Evolutionary conservation across 1,140 invertebrate genomes (phyloP), one percentile per base, ranked within the genome.

Genomic region (Drosophila dunni): DNA sequence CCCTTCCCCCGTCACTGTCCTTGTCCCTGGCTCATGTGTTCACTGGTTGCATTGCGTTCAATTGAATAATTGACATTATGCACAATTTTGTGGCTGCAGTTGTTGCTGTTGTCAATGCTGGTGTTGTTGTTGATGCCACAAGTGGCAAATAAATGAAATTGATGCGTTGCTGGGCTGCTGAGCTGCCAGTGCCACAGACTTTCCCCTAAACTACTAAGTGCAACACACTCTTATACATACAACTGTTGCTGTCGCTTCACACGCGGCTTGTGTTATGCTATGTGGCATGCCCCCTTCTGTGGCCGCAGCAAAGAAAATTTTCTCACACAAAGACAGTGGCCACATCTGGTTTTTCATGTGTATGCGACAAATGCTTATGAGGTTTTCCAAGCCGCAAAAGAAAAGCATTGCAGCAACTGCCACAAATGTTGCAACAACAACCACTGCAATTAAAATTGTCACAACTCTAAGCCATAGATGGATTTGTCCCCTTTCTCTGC

Each of bases 111-210:
- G 67, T 36, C 24, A 29, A 29, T 29, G 24, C 24, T n/a, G 50
- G 4, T 17, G 51, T 54, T 40, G 36, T 40, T 77, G 75, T 33
- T 11, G 24, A 42, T 73, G 81, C 84, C 84, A 89, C 84, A 89
- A 89, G 84, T 89, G 84, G 84, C 84, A 89, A 78, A 89, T 89
- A 89, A 89, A 89, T 89, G 84, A 79, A 89, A 89, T 89, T 83
- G 84, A 89, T 89, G 84, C 84, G 71, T 67, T 89, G 45, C 60
- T 48, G 54, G 40, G 45, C 38, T 75, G 56, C 73, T 50, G 56
- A 11, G 29, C 17, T 57, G 40, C 7, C 24, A 17, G 40, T 42
- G 15, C 20, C 3, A 7, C 36, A 57, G 36, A 58, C 54, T 64
- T 66, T 68, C 75, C 75, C 81, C 69, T 42, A 77, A 84, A 84